Conservation (phyloP, 2,113 vertebrate species). For the Caranx ignobilis region DNA sequence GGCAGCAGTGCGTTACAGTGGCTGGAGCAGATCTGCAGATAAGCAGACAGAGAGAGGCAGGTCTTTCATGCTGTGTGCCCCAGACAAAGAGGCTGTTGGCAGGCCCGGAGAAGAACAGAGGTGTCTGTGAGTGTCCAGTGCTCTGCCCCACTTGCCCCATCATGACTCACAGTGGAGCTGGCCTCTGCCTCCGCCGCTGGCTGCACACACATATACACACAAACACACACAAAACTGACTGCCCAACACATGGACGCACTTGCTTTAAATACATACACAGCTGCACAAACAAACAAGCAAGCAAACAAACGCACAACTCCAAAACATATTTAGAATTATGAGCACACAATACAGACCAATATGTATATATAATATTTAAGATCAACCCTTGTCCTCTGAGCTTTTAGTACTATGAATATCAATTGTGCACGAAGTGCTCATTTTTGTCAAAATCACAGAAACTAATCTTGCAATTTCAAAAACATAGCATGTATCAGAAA, state of each 20-base stretch:
- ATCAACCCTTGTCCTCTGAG: neutral
- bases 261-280: constrained; percentile 44
- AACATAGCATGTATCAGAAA: neutral
- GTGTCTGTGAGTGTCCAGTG: constrained; percentile 73
- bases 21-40: constrained; percentile 51
- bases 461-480: neutral
- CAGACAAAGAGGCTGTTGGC: constrained; percentile 80
- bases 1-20: constrained; percentile 2
- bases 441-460: neutral
- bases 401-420: neutral
- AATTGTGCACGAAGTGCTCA: neutral
- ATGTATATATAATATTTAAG: neutral
- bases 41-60: constrained; percentile 49
- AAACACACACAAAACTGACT: constrained; percentile 4
- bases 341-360: neutral
- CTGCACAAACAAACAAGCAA: constrained; percentile 18
- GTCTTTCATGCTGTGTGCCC: constrained; percentile 59
- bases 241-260: constrained; percentile 17
- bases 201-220: neutral
- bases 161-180: constrained; percentile 77
- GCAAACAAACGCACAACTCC: neutral
- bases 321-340: neutral
- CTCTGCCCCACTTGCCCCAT: constrained; percentile 63
- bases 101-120: constrained; percentile 72
- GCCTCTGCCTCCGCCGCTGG: constrained; percentile 26